Conservation (phyloP, 2,797 vertebrate species). For the Gymnothorax javanicus region DNA sequence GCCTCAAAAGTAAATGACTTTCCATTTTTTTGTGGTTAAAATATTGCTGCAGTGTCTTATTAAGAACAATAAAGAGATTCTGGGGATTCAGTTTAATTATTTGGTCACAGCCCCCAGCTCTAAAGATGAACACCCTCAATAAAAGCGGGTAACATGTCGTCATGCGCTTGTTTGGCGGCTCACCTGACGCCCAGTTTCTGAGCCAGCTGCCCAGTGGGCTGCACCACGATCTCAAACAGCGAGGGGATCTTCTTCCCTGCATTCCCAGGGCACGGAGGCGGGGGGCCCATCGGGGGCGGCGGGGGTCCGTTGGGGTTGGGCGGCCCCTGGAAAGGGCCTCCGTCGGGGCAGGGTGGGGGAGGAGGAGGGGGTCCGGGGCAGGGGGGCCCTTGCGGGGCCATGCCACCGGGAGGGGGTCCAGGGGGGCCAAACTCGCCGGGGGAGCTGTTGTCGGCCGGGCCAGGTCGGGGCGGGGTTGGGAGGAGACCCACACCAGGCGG, state of each 20-base stretch:
- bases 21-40: too few relatives aligned
- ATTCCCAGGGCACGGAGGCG: constrained; percentile 63
- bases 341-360: constrained; percentile 64
- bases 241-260: constrained; percentile 88
- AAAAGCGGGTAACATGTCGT: too few relatives aligned
- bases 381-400: constrained; percentile 36
- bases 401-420: constrained; percentile 43
- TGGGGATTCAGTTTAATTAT: too few relatives aligned
- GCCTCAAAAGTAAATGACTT: too few relatives aligned
- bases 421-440: constrained; percentile 63
- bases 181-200: constrained; percentile 93
- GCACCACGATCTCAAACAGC: constrained; percentile 92
- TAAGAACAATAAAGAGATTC: too few relatives aligned
- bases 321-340: constrained; percentile 63
- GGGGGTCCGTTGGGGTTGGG: constrained; percentile 66
- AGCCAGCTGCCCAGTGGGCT: constrained; percentile 90
- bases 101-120: too few relatives aligned
- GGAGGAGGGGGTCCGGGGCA: constrained; percentile 59
- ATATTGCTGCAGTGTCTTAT: too few relatives aligned
- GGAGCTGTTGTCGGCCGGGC: constrained; percentile 66
- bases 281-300: constrained; percentile 73
- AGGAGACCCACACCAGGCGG: constrained; percentile 92
- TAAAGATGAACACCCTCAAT: too few relatives aligned
- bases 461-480: constrained; percentile 84
- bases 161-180: constrained; percentile 28